Conservation (phyloP, 2,113 vertebrate genomes). For the Alectura lathami region DNA sequence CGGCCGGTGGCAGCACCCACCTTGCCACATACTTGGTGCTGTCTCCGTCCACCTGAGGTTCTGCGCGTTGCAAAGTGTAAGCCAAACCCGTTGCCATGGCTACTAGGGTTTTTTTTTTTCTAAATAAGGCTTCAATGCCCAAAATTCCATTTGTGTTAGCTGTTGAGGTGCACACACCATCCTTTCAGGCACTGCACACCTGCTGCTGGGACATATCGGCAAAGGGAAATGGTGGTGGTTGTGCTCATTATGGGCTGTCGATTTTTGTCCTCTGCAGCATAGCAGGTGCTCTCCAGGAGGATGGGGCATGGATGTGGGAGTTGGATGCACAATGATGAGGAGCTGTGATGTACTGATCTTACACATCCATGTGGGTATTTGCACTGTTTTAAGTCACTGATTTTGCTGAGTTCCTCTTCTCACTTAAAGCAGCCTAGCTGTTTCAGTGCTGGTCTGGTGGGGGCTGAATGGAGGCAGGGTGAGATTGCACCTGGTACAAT, state of each 20-base stretch:
- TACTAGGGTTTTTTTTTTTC: constrained; percentile 27
- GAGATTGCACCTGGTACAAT: neutral
- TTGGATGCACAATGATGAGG: neutral
- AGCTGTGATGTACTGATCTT: neutral
- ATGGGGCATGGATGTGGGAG: accelerated
- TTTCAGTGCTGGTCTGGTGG: neutral
- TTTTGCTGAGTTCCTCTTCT: neutral
- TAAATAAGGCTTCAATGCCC: constrained; percentile 52
- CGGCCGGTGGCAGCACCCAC: neutral
- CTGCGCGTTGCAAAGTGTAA: constrained; percentile 31
- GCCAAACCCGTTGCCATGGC: constrained; percentile 66
- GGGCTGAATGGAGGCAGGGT: neutral
- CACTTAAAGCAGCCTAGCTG: accelerated
- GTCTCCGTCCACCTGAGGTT: neutral
- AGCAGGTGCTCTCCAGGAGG: accelerated
- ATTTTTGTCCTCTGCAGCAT: accelerated
- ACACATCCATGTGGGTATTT: neutral
- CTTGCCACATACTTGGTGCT: neutral
- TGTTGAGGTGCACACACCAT: accelerated
- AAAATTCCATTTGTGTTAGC: neutral
- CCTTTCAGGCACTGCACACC: neutral
- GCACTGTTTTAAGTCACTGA: neutral
- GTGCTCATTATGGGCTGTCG: neutral
- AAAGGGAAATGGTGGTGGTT: accelerated
- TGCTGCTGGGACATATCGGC: neutral